Evolutionary conservation across 2,888 invertebrate genomes (phyloP).

Genomic region (Ichneumoninae sp.): DNA sequence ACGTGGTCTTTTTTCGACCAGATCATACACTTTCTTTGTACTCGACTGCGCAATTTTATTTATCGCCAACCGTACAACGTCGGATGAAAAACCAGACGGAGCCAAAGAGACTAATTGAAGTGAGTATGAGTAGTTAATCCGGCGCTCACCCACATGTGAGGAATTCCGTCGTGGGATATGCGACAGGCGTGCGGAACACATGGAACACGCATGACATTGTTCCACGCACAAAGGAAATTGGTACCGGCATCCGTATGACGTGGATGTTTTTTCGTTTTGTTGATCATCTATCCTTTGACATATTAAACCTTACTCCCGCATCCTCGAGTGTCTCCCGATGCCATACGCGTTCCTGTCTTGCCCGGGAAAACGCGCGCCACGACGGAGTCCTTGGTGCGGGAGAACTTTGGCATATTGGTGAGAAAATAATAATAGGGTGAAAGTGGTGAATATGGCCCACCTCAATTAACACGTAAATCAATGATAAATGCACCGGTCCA

Average conservation of each 20-base stretch:
- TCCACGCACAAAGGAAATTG: conserved; percentile 8
- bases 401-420: not conserved
- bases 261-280: not conserved
- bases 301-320: not conserved
- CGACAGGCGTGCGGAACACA: not conserved
- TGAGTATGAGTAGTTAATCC: not conserved
- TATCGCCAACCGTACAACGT: not conserved
- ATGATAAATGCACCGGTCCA: too few relatives aligned
- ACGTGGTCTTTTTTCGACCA: conserved; percentile 15
- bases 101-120: not conserved
- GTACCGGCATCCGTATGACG: not conserved
- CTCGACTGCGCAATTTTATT: not conserved
- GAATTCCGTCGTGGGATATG: not conserved
- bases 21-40: conserved; percentile 1
- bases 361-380: not conserved
- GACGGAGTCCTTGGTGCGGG: not conserved
- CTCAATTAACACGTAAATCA: too few relatives aligned
- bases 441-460: too few relatives aligned
- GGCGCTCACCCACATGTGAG: not conserved
- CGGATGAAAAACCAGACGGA: not conserved
- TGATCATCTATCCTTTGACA: not conserved
- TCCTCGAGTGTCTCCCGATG: not conserved
- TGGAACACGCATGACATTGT: not conserved
- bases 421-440: not conserved
- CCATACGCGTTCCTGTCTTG: not conserved